Percentiles rank a stretch among this genome's conserved stretches.
These are phyloP conservation scores for Tromatobia lineatoria DNA, from an alignment of 2,888 invertebrate genomes.

Conservation along the genomic window DNA sequence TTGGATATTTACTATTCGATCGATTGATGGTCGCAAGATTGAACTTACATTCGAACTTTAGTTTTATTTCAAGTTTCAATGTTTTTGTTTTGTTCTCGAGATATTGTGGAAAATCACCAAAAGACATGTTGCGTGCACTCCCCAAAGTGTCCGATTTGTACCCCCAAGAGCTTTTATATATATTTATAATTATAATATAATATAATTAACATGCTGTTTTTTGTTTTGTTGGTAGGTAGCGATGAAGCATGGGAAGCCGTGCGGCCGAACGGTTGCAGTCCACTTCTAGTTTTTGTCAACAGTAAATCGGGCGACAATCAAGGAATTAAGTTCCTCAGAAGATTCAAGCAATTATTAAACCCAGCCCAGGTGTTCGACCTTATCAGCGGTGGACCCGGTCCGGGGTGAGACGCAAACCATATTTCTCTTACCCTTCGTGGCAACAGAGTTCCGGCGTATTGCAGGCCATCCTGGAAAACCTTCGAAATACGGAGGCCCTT, in stretches of 20 bases:
- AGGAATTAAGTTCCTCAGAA: slow-evolving; percentile 97
- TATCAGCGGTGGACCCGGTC: slow-evolving; percentile 93
- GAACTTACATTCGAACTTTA: too few species aligned
- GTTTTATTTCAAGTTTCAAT: too few species aligned
- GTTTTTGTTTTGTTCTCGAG: too few species aligned
- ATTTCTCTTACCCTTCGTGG: neutral
- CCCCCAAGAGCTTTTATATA: too few species aligned
- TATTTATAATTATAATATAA: slow-evolving; percentile 9
- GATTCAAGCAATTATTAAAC: slow-evolving; percentile 97
- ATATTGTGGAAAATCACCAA: too few species aligned
- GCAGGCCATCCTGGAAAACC: too few species aligned
- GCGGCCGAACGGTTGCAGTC: slow-evolving; percentile 88
- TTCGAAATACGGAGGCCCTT: too few species aligned
- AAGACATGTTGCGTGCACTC: too few species aligned
- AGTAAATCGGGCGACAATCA: slow-evolving; percentile 99
- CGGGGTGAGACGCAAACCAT: slow-evolving; percentile 88
- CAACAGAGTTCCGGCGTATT: too few species aligned
- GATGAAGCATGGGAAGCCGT: slow-evolving; percentile 97
- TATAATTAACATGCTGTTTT: slow-evolving; percentile 18
- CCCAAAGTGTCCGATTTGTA: too few species aligned
- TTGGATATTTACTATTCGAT: too few species aligned
- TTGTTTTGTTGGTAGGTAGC: slow-evolving; percentile 85
- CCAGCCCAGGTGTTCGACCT: slow-evolving; percentile 99
- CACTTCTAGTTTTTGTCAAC: slow-evolving; percentile 98
- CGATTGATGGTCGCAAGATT: too few species aligned